Evolutionary conservation across 1,140 invertebrate species (phyloP).

Genomic region (Melitaea cinxia): DNA sequence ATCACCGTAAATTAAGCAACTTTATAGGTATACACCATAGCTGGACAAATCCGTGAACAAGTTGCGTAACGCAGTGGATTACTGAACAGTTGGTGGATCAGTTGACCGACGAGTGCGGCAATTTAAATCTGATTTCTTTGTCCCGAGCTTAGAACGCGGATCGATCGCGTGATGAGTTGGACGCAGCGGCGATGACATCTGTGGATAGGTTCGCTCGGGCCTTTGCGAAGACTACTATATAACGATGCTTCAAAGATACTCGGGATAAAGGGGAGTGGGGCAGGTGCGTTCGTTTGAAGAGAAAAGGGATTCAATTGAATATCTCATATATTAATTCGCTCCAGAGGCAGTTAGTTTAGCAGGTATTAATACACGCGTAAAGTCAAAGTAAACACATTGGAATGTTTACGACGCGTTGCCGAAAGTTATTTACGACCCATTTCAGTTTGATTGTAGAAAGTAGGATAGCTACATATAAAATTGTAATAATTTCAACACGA

Average conservation of each 20-base stretch:
- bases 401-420: slow-evolving; percentile 22
- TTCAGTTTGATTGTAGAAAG: slow-evolving; percentile 17
- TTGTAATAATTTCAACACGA: not conserved
- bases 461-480: slow-evolving; percentile 6
- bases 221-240: slow-evolving; percentile 33
- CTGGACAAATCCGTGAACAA: slow-evolving; percentile 40
- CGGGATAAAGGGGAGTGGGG: slow-evolving; percentile 30
- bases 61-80: slow-evolving; percentile 39
- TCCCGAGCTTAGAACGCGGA: slow-evolving; percentile 40
- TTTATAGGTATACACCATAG: slow-evolving; percentile 46
- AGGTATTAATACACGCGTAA: slow-evolving; percentile 17
- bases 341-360: slow-evolving; percentile 13
- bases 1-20: slow-evolving; percentile 76
- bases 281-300: slow-evolving; percentile 33
- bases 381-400: not conserved
- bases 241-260: slow-evolving; percentile 38
- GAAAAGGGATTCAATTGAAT: slow-evolving; percentile 34
- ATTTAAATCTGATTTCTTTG: slow-evolving; percentile 76
- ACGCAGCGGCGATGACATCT: slow-evolving; percentile 33
- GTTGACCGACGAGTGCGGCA: slow-evolving; percentile 41
- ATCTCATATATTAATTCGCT: slow-evolving; percentile 30
- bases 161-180: slow-evolving; percentile 35
- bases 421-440: slow-evolving; percentile 18
- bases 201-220: slow-evolving; percentile 33
- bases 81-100: slow-evolving; percentile 35